phyloP scores from a whole-genome alignment of 2,797 vertebrate genomes.

The Characodon lateralis region DNA sequence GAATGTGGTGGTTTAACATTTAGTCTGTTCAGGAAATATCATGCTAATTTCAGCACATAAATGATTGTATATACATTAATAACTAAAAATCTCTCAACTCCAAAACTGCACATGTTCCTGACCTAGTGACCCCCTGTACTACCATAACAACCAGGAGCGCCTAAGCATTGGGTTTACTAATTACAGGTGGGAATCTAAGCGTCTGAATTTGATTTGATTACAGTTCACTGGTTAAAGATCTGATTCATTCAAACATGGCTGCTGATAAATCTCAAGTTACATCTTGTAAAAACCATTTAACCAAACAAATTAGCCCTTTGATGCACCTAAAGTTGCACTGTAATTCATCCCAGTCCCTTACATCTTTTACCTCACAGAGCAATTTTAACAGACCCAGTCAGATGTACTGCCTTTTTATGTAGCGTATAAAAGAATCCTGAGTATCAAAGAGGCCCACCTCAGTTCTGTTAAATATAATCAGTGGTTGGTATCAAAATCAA shows the following conservation, averaged over 20 bases:
- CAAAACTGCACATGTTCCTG: conserved; percentile 26
- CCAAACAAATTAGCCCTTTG: background rate
- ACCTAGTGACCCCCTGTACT: conserved; percentile 47
- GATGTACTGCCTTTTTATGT: background rate
- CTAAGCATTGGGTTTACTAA: conserved; percentile 29
- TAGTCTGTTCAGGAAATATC: conserved; percentile 38
- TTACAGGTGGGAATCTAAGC: background rate
- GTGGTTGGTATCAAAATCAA: background rate
- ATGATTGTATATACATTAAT: conserved; percentile 24
- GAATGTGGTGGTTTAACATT: conserved; percentile 54
- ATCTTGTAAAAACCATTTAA: background rate
- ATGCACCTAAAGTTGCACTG: background rate
- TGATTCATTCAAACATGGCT: background rate
- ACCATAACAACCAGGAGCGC: conserved; percentile 31
- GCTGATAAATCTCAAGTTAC: background rate
- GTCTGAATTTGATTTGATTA: conserved; percentile 6
- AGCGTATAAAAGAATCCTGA: background rate
- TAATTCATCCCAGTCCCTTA: background rate
- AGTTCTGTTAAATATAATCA: background rate
- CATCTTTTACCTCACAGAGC: background rate
- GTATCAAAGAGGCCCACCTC: background rate
- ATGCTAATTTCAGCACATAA: conserved; percentile 49
- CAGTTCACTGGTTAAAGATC: background rate
- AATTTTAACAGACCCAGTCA: background rate
- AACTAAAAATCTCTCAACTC: conserved; percentile 32